A percentile compares a stretch with the other conserved stretches of the same genome.
phyloP scores from a whole-genome alignment of 2,888 invertebrate species.

The Sminthurides aquaticus region DNA sequence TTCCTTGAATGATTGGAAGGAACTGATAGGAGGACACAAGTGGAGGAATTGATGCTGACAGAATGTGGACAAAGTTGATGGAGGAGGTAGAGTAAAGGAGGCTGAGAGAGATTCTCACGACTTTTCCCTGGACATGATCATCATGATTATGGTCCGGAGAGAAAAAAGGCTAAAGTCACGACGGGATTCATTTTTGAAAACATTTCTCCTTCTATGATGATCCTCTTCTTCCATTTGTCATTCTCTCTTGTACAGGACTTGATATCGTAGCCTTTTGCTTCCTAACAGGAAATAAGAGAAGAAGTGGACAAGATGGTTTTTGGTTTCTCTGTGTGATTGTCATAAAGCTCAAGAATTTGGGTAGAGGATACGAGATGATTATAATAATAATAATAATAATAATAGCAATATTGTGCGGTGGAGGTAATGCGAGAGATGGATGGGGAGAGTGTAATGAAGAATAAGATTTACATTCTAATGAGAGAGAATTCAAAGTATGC shows the following conservation, averaged over 20 bases:
- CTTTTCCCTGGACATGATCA: constrained; percentile 34
- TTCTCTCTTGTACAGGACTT: neutral
- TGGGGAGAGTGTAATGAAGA: too few species aligned
- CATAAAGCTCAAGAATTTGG: too few species aligned
- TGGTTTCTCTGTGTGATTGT: too few species aligned
- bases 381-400: too few species aligned
- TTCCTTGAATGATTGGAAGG: neutral
- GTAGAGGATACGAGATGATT: too few species aligned
- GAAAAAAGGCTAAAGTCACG: constrained; percentile 27
- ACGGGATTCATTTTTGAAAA: constrained; percentile 29
- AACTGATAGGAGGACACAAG: neutral
- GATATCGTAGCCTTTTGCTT: too few species aligned
- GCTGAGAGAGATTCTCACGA: constrained; percentile 34
- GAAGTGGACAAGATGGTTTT: too few species aligned
- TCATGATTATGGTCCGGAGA: constrained; percentile 26
- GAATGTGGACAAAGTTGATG: neutral
- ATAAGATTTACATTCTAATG: too few species aligned
- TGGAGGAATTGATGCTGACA: neutral
- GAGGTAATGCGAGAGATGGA: too few species aligned
- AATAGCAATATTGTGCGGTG: too few species aligned
- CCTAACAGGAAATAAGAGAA: too few species aligned
- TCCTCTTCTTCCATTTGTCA: neutral
- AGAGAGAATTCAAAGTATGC: too few species aligned
- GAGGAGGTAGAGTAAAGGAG: neutral
- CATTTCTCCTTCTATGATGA: constrained; percentile 14